These are phyloP conservation scores for Hypsibius dujardini DNA, from an alignment of 1,140 invertebrate species.

Conservation along the genomic window DNA sequence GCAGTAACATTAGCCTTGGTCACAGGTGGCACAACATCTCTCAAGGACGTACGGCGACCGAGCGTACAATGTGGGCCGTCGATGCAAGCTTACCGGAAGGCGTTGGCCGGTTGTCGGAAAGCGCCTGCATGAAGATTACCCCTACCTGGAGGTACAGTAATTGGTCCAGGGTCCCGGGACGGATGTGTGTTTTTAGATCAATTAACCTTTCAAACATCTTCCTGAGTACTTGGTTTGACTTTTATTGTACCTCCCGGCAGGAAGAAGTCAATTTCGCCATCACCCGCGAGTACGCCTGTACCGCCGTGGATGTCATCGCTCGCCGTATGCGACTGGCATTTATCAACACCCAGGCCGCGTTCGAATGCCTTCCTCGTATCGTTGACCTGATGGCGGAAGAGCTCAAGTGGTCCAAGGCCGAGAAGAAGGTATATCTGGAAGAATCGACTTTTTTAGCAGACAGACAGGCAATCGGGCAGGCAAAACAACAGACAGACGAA, in stretches of 20 bases:
- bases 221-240: too few species aligned
- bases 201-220: too few species aligned
- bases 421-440: slow-evolving; percentile 43
- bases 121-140: slow-evolving; percentile 88
- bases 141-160: slow-evolving; percentile 60
- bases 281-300: slow-evolving; percentile 74
- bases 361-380: slow-evolving; percentile 77
- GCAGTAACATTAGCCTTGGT: too few species aligned
- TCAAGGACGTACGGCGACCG: slow-evolving; percentile 90
- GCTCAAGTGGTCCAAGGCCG: slow-evolving; percentile 68
- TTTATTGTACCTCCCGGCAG: slow-evolving; percentile 14
- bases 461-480: too few species aligned
- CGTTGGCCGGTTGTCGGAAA: slow-evolving; percentile 85
- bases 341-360: slow-evolving; percentile 78
- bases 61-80: slow-evolving; percentile 88
- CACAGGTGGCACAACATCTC: slow-evolving; percentile 81
- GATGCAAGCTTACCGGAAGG: slow-evolving; percentile 83
- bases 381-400: slow-evolving; percentile 92
- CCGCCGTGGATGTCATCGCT: slow-evolving; percentile 88
- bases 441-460: too few species aligned
- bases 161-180: too few species aligned
- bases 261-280: slow-evolving; percentile 61
- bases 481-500: too few species aligned
- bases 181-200: too few species aligned
- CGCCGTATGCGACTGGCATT: slow-evolving; percentile 78